Base-by-base conservation (phyloP, 2,888 invertebrate species). In the Ochlodes sylvanus region DNA sequence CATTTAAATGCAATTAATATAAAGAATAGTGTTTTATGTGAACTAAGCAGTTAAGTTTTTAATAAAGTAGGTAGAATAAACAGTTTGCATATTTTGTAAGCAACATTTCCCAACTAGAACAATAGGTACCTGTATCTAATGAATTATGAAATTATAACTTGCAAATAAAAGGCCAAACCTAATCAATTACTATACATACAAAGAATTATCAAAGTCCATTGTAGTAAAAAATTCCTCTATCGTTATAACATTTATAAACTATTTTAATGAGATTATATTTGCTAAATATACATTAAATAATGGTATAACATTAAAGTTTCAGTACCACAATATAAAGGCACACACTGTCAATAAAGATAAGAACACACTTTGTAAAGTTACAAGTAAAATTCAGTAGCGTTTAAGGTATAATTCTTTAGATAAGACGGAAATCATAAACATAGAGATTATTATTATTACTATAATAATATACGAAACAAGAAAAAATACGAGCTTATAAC, bases 291-390 rank as follows among this genome's bases (percentile, higher is more conserved):
- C 17, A 41, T 38, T 1, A 56, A 64, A 64, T 50, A 47, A 57
- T 54, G 7, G 54, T 19, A 10, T 12, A 15, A 38, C 56, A 50
- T 47, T 50, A 17, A 12, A 15, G 34, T 52, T 41, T 41, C 54
- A 50, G 32, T 44, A 63, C 42, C 55, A 32, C n/a, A 74, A 76
- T 72, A 75, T 71, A 77, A 77, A 72, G 72, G 71, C 67, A 73
- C 77, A 79, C 76, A 77, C 77, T 81, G 78, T 79, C 75, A 77
- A 77, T 72, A 75, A 58, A 76, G 81, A 84, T 84, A 84, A 80
- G 73, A 71, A 60, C 70, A 70, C n/a, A 14, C 72, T 71, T 76
- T 69, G 73, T 74, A 70, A 75, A 74, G 70, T 57, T 71, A 75
- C 55, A 72, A 72, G 70, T 76, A 77, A 73, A 76, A 73, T 71